These are phyloP conservation scores for Clarias laeviceps DNA, from an alignment of 2,797 vertebrate species.

Conservation along the genomic window DNA sequence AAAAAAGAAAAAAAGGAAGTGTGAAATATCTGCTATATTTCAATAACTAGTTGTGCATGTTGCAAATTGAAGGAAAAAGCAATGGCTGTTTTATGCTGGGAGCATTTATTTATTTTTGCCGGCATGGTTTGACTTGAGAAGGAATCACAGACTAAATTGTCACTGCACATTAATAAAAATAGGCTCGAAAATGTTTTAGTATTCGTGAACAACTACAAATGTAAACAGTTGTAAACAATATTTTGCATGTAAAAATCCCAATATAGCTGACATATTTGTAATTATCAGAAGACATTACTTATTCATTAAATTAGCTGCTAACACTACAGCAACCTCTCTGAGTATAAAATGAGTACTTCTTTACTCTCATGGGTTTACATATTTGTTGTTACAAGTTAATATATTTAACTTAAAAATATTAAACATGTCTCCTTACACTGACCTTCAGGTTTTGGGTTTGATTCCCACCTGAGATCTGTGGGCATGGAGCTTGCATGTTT, in stretches of 20 bases:
- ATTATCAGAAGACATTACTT: background rate
- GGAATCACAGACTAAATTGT: background rate
- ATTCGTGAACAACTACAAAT: background rate
- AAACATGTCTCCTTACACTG: background rate
- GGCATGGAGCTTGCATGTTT: too few relatives aligned
- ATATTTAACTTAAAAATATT: background rate
- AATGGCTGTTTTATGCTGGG: background rate
- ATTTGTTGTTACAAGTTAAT: background rate
- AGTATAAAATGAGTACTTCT: background rate
- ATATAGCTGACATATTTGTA: background rate
- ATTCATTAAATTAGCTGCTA: background rate
- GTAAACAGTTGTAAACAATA: background rate
- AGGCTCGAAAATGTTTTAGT: background rate
- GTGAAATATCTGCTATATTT: conserved; percentile 22
- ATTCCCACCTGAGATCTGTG: too few relatives aligned
- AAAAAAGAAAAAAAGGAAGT: conserved; percentile 34
- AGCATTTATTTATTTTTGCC: background rate
- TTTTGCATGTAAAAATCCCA: background rate
- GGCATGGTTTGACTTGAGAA: background rate
- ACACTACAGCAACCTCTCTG: background rate
- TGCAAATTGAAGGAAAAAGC: background rate
- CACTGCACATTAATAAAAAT: background rate
- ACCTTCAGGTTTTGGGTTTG: background rate
- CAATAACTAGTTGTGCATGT: conserved; percentile 10
- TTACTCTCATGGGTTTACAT: background rate